Conservation (phyloP, 2,797 vertebrate species). For the Lemur catta region DNA sequence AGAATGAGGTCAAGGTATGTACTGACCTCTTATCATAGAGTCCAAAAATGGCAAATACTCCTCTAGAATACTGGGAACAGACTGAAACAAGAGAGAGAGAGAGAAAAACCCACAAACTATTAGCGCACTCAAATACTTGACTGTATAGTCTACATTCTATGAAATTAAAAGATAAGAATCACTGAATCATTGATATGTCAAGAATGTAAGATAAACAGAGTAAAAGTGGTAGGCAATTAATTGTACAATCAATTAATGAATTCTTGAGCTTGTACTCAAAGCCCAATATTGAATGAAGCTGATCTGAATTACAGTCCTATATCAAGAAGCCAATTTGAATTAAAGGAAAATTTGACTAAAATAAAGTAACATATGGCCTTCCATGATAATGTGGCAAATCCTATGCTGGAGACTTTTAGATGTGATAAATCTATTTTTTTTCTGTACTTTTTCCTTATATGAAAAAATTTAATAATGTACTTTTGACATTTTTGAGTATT, state of each 20-base stretch:
- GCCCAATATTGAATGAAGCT: neutral
- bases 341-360: conserved; percentile 11
- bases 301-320: neutral
- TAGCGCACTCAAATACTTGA: neutral
- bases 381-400: neutral
- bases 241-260: neutral
- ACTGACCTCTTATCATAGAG: conserved; percentile 99
- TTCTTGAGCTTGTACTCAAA: neutral
- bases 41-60: conserved; percentile 99
- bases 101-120: neutral
- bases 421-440: neutral
- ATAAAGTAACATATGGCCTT: neutral
- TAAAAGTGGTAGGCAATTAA: neutral
- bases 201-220: neutral
- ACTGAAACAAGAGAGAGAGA: conserved; percentile 80
- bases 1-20: conserved; percentile 99
- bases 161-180: neutral
- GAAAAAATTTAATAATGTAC: neutral
- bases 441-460: neutral
- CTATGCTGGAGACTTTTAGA: neutral
- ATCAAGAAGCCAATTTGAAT: neutral
- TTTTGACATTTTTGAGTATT: neutral
- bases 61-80: conserved; percentile 95
- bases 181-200: neutral
- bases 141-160: neutral